Percentiles rank a stretch among this genome's conserved stretches.
Evolutionary conservation across 2,797 vertebrate species (phyloP).

Genomic region (Aeoliscus strigatus): DNA sequence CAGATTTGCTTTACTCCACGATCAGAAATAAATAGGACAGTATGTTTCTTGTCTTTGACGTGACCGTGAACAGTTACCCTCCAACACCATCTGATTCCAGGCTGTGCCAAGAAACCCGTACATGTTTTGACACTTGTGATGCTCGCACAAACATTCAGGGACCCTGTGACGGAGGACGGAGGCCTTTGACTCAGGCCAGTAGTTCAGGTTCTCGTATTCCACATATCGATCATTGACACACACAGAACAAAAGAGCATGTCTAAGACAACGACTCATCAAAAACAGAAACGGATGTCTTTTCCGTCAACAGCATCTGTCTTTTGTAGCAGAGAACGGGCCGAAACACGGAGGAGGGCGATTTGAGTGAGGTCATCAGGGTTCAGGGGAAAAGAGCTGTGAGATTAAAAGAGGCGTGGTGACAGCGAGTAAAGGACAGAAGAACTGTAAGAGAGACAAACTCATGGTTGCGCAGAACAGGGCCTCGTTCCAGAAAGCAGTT

Average conservation of each 20-base stretch:
- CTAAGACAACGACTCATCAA: slow-evolving; percentile 17
- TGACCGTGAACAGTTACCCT: too few species aligned
- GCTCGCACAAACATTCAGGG: too few species aligned
- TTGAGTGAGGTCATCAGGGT: slow-evolving; percentile 24
- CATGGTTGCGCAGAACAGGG: too few species aligned
- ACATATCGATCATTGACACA: slow-evolving; percentile 38
- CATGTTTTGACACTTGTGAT: neutral
- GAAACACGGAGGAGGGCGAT: slow-evolving; percentile 6
- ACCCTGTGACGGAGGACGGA: too few species aligned
- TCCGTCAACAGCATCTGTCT: slow-evolving; percentile 3
- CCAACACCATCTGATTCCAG: too few species aligned
- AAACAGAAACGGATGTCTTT: slow-evolving; percentile 1
- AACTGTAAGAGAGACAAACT: neutral
- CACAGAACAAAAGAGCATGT: slow-evolving; percentile 29
- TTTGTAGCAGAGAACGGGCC: slow-evolving; percentile 13
- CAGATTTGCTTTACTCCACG: too few species aligned
- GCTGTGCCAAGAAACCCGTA: neutral
- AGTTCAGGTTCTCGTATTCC: slow-evolving; percentile 38
- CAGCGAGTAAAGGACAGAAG: slow-evolving; percentile 60
- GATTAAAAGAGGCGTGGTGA: slow-evolving; percentile 48
- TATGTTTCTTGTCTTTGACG: too few species aligned
- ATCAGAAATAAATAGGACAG: too few species aligned
- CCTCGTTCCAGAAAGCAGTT: too few species aligned
- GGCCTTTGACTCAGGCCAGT: too few species aligned
- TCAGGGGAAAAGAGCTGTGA: slow-evolving; percentile 27